Evolutionary conservation across 2,797 vertebrate genomes (phyloP).

Genomic region (Cirrhinus mrigala): DNA sequence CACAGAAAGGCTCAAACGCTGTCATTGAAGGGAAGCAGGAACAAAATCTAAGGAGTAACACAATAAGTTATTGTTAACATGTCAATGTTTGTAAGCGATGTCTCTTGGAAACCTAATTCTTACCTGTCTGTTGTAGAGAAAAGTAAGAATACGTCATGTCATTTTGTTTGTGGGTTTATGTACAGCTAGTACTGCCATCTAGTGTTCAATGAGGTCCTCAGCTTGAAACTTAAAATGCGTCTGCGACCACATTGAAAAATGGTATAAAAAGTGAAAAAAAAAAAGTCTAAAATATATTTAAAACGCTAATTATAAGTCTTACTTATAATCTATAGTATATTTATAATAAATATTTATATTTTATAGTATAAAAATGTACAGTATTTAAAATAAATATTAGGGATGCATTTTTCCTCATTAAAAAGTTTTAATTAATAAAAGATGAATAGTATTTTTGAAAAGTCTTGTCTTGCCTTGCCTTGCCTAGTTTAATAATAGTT

Average conservation of each 20-base stretch:
- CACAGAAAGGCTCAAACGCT: background rate
- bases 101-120: slow-evolving; percentile 3
- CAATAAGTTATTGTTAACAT: slow-evolving; percentile 22
- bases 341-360: background rate
- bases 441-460: background rate
- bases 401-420: background rate
- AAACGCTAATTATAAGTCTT: background rate
- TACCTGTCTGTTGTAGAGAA: background rate
- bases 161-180: background rate
- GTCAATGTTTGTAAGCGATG: slow-evolving; percentile 2
- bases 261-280: background rate
- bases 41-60: background rate
- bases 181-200: slow-evolving; percentile 45
- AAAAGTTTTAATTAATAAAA: background rate
- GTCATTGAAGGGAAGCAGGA: background rate
- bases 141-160: background rate
- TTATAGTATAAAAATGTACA: background rate
- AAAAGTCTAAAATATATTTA: background rate
- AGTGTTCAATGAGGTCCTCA: slow-evolving; percentile 15
- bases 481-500: background rate
- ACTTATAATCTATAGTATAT: background rate
- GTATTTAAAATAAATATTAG: background rate
- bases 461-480: background rate
- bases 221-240: background rate
- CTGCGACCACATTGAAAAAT: background rate